Evolutionary conservation across 2,797 vertebrate genomes (phyloP), one percentile per base, ranked within the genome.

Genomic region (Gallinago stenura): DNA sequence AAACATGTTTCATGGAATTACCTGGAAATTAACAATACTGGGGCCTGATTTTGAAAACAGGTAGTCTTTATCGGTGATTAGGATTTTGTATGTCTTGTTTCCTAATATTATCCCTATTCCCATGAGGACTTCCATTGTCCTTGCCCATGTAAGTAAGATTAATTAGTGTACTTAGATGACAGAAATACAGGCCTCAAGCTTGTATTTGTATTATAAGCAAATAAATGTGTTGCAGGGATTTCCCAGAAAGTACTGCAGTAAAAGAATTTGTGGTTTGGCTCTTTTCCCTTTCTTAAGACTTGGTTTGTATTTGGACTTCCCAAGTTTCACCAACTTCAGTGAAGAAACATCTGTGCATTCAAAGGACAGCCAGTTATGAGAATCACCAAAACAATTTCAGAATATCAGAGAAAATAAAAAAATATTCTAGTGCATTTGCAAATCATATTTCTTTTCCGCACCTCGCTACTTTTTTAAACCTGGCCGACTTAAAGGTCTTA

Each of bases 21-120:
- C 88, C 73, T 97, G 87, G 83, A 95, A 94, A 93, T 77, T 87
- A 91, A 20, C 48, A 87, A 14, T 64, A 54, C 33, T 43, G 24
- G n/a, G 60, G 43, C 12, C 39, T 79, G 73, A 50, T 77, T 64
- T 77, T 68, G 56, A 24, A 88, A 77, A 50, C 8, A 46, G 58
- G 18, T 25, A 25, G 9, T 48, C 35, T 69, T 61, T 50, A 41
- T 5, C 37, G 45, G 2, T 50, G 31, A 22, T 72, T 56, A 60
- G 54, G 30, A 62, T 82, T 80, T 87, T 66, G 31, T 62, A 50
- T 56, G 18, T 11, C 21, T 88, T 64, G 9, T 30, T 50, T 54
- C 69, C 61, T 83, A 25, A 35, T 79, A 66, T 76, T 78, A 82
- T 90, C 35, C 15, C 9, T 66, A 3, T 60, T 87, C 64, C 43